Evolutionary conservation across 2,888 invertebrate genomes (phyloP).

Genomic region (Ellobium chinense): DNA sequence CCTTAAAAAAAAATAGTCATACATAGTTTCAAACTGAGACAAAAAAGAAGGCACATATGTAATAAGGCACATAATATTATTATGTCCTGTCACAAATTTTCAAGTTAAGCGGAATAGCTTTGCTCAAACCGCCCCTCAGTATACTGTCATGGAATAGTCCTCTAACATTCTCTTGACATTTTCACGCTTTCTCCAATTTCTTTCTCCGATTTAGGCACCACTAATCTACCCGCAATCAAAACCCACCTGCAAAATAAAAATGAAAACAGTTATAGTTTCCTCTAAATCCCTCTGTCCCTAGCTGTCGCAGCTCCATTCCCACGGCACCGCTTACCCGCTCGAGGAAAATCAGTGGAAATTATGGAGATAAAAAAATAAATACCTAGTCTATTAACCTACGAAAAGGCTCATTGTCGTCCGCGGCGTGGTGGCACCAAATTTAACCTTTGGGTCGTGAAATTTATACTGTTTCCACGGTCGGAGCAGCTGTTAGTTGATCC

Average conservation of each 20-base stretch:
- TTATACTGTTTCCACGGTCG: neutral
- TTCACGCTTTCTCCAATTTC: too few species aligned
- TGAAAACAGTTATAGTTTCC: neutral
- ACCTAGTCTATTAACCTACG: slow-evolving; percentile 10
- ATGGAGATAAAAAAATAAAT: neutral
- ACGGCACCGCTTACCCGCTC: neutral
- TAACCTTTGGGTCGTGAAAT: slow-evolving; percentile 21
- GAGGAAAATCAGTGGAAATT: slow-evolving; percentile 20
- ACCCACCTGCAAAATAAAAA: neutral
- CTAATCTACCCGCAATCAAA: too few species aligned
- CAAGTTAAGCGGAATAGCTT: too few species aligned
- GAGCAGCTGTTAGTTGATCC: neutral
- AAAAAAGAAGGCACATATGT: too few species aligned
- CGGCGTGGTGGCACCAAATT: neutral
- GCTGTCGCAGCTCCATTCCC: neutral
- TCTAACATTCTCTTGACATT: neutral
- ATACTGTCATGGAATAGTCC: neutral
- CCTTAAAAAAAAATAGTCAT: too few species aligned
- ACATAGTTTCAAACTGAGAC: too few species aligned
- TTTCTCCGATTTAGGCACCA: too few species aligned
- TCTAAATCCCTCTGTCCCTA: neutral
- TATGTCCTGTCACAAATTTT: too few species aligned
- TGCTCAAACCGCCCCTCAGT: too few species aligned
- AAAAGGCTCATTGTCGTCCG: neutral
- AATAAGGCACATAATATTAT: too few species aligned